Conservation (phyloP, 1,140 invertebrate species). For the Drosophila auraria region DNA sequence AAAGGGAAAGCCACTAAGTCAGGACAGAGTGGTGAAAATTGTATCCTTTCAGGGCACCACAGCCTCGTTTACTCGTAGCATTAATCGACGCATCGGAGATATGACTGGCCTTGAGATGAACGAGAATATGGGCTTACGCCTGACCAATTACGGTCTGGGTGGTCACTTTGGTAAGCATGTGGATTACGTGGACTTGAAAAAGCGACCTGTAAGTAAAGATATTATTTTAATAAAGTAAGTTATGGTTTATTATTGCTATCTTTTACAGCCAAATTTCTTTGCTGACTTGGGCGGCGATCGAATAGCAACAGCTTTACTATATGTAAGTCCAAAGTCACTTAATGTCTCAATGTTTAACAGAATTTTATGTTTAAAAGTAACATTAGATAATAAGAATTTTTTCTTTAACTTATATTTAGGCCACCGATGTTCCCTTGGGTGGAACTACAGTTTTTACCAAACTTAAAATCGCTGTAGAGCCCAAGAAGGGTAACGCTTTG, state of each 20-base stretch:
- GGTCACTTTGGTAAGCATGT: slow-evolving; percentile 33
- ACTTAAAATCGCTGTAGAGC: slow-evolving; percentile 32
- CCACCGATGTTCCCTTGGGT: slow-evolving; percentile 47
- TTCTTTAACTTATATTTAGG: slow-evolving; percentile 14
- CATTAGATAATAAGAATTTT: no score
- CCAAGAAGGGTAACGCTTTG: slow-evolving; percentile 39
- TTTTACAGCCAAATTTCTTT: slow-evolving; percentile 20
- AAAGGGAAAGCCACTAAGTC: slow-evolving; percentile 87
- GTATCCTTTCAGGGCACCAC: slow-evolving; percentile 7
- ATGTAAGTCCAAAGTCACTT: slow-evolving; percentile 19
- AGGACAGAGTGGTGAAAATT: slow-evolving; percentile 24
- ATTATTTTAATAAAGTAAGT: not conserved
- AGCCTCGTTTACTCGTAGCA: not conserved
- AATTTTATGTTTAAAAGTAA: not conserved
- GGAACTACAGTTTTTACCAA: slow-evolving; percentile 55
- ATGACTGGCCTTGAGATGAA: slow-evolving; percentile 26
- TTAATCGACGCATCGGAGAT: slow-evolving; percentile 29
- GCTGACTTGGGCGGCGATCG: slow-evolving; percentile 4
- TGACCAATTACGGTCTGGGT: slow-evolving; percentile 52
- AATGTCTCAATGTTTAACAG: not conserved
- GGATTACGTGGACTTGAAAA: slow-evolving; percentile 23
- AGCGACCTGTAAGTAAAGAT: slow-evolving; percentile 16
- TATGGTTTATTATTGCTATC: no score
- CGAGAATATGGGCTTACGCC: slow-evolving; percentile 15
- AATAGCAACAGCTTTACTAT: slow-evolving; percentile 43